A percentile compares a stretch with the other conserved stretches of the same genome.
These are phyloP conservation scores for Carassius auratus DNA, from an alignment of 2,113 vertebrate genomes.

Conservation along the genomic window DNA sequence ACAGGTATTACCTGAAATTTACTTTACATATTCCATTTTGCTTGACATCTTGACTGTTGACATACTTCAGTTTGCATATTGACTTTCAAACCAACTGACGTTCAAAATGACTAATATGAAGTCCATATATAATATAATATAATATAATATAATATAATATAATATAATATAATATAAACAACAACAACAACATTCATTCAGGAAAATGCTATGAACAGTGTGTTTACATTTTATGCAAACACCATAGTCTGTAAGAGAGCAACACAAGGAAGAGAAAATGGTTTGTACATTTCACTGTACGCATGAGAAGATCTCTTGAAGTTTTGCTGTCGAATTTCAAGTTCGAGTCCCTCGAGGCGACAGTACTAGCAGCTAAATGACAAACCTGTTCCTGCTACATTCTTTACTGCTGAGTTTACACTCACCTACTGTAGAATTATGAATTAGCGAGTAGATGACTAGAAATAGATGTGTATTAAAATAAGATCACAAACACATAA, in stretches of 20 bases:
- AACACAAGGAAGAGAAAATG: neutral
- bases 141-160: too few species aligned
- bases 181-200: too few species aligned
- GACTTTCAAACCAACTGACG: too few species aligned
- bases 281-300: too few species aligned
- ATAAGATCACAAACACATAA: neutral
- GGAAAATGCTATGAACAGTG: neutral
- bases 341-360: neutral
- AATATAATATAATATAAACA: too few species aligned
- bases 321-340: neutral
- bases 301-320: neutral
- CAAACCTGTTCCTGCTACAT: neutral
- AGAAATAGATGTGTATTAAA: neutral
- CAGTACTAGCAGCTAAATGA: neutral
- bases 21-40: neutral
- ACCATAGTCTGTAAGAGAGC: neutral
- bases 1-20: neutral
- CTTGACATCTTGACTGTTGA: neutral
- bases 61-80: neutral
- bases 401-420: neutral
- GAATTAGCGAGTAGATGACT: neutral
- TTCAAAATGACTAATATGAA: too few species aligned
- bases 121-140: too few species aligned
- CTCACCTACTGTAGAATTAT: neutral
- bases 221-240: neutral